These are phyloP conservation scores for Halictus quadricinctus DNA, from an alignment of 2,888 invertebrate species.

Conservation along the genomic window DNA sequence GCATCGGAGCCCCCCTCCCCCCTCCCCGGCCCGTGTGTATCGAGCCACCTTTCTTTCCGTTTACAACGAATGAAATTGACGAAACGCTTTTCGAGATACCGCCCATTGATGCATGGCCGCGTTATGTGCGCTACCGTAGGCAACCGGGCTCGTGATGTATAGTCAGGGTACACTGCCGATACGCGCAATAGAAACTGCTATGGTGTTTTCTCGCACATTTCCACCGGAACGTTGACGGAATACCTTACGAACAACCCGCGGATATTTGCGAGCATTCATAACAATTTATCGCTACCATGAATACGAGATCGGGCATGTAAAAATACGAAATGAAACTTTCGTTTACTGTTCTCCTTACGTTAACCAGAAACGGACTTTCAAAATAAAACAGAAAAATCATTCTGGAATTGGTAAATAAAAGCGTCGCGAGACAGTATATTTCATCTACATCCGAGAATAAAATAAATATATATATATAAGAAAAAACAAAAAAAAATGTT, in stretches of 20 bases:
- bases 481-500: no score
- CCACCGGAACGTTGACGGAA: constrained; percentile 12
- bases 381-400: not conserved
- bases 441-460: not conserved
- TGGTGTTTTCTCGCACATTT: constrained; percentile 14
- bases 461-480: no score
- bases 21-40: not conserved
- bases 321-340: not conserved
- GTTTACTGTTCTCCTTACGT: not conserved
- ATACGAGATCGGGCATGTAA: not conserved
- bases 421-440: not conserved
- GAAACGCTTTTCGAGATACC: constrained; percentile 41
- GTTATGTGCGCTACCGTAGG: constrained; percentile 2
- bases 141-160: not conserved
- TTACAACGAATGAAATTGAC: constrained; percentile 36
- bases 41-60: constrained; percentile 2
- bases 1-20: not conserved
- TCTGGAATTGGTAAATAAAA: not conserved
- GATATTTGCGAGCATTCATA: constrained; percentile 1
- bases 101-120: constrained; percentile 40
- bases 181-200: not conserved
- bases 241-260: constrained; percentile 4
- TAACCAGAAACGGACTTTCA: not conserved
- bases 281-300: not conserved
- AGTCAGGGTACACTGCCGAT: not conserved